Evolutionary conservation across 2,797 vertebrate genomes (phyloP).

Genomic region (Pseudochirops corinnae): DNA sequence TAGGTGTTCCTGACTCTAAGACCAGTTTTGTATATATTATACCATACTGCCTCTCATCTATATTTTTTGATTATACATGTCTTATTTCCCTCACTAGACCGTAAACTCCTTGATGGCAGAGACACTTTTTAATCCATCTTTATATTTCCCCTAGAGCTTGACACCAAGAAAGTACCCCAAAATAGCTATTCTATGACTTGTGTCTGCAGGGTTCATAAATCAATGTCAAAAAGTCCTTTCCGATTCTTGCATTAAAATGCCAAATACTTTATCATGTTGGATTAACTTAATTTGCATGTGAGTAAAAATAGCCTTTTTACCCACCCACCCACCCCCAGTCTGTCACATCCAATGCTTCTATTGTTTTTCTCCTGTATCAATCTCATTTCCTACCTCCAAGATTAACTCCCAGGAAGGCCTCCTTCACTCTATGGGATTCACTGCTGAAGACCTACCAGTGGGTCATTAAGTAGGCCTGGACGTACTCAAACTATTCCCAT

Average conservation of each 20-base stretch:
- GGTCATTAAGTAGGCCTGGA: background rate
- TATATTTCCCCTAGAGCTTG: background rate
- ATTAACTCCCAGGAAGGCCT: background rate
- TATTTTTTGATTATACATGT: background rate
- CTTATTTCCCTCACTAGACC: background rate
- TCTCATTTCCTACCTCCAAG: constrained; percentile 4
- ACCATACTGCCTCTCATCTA: background rate
- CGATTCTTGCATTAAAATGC: constrained; percentile 46
- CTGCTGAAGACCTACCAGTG: background rate
- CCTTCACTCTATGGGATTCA: background rate
- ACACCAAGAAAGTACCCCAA: background rate
- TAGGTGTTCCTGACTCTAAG: background rate
- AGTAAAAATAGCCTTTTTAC: background rate
- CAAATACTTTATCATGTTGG: constrained; percentile 7
- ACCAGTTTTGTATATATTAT: background rate
- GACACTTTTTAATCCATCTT: background rate
- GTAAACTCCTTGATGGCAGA: constrained; percentile 1
- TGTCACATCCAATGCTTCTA: constrained; percentile 1
- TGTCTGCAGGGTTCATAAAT: background rate
- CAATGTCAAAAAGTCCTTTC: constrained; percentile 26
- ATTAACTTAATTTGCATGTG: constrained; percentile 40
- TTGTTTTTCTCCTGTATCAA: background rate
- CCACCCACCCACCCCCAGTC: background rate
- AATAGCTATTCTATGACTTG: background rate
- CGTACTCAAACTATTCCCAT: background rate